These are phyloP conservation scores for Physocephala rufipes DNA, from an alignment of 2,888 invertebrate species.

Conservation along the genomic window DNA sequence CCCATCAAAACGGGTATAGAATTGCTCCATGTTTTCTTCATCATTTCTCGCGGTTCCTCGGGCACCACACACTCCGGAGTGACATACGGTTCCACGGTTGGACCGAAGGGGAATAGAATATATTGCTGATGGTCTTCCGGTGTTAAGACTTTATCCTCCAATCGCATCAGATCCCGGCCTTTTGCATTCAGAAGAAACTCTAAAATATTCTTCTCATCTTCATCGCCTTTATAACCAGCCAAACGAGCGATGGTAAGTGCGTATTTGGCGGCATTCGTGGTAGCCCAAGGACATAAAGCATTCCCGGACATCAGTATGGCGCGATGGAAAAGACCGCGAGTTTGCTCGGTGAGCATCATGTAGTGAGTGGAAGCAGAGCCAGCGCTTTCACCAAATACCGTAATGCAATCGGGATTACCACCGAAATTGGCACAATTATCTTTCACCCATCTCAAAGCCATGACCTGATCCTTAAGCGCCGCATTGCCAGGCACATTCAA, in stretches of 20 bases:
- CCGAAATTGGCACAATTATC: conserved; percentile 67
- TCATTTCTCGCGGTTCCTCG: conserved; percentile 59
- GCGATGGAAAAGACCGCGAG: conserved; percentile 64
- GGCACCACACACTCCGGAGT: conserved; percentile 60
- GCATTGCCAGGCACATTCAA: conserved; percentile 69
- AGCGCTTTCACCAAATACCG: conserved; percentile 69
- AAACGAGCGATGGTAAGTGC: conserved; percentile 58
- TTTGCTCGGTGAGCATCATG: conserved; percentile 67
- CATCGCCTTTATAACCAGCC: conserved; percentile 60
- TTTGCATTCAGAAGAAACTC: conserved; percentile 58
- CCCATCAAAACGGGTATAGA: conserved; percentile 63
- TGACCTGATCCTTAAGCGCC: conserved; percentile 68
- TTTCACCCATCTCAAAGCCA: conserved; percentile 68
- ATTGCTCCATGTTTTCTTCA: conserved; percentile 62
- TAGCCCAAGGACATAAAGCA: conserved; percentile 55
- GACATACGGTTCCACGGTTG: conserved; percentile 59
- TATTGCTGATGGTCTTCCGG: conserved; percentile 53
- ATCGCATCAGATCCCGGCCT: conserved; percentile 55
- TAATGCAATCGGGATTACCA: conserved; percentile 68
- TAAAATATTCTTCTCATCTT: conserved; percentile 60
- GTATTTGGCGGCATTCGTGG: conserved; percentile 48
- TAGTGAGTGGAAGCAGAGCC: conserved; percentile 67
- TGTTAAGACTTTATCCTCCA: conserved; percentile 56
- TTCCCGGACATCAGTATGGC: conserved; percentile 63
- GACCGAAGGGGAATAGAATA: conserved; percentile 58